A percentile compares a stretch with the other conserved stretches of the same genome.
phyloP scores from a whole-genome alignment of 2,888 invertebrate species.

The Sarcophaga variegata region DNA sequence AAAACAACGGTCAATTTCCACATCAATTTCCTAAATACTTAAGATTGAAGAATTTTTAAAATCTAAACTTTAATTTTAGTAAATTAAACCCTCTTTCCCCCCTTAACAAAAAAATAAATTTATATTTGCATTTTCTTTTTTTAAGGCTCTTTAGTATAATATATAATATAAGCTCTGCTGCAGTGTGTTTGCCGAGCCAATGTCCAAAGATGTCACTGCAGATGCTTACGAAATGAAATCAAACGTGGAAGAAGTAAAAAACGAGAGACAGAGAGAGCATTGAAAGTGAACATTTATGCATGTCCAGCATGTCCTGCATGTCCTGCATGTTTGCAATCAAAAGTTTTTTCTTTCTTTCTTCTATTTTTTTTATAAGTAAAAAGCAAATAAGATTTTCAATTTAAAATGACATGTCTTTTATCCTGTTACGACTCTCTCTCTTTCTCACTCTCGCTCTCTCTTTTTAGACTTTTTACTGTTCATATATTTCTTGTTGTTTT shows the following conservation, averaged over 20 bases:
- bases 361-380: conserved; percentile 34
- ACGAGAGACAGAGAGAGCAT: neutral
- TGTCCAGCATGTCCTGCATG: conserved; percentile 33
- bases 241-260: conserved; percentile 1
- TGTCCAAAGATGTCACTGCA: conserved; percentile 41
- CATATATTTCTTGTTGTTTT: neutral
- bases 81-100: neutral
- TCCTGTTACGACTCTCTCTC: neutral
- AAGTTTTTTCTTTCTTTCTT: conserved; percentile 23
- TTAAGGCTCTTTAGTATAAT: neutral
- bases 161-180: neutral
- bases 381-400: conserved; percentile 65
- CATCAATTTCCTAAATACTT: no score
- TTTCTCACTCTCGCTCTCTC: neutral
- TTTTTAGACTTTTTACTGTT: neutral
- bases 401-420: conserved; percentile 48
- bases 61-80: neutral
- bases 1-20: no score
- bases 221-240: conserved; percentile 2
- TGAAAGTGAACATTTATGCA: neutral
- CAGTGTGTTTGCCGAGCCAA: conserved; percentile 19
- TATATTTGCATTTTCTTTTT: conserved; percentile 21
- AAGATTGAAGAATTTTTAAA: no score
- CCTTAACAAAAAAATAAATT: neutral
- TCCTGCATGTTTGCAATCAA: conserved; percentile 61